Evolutionary conservation across 2,113 vertebrate species (phyloP), one percentile per base, ranked within the genome.

Genomic region (Martes martes): DNA sequence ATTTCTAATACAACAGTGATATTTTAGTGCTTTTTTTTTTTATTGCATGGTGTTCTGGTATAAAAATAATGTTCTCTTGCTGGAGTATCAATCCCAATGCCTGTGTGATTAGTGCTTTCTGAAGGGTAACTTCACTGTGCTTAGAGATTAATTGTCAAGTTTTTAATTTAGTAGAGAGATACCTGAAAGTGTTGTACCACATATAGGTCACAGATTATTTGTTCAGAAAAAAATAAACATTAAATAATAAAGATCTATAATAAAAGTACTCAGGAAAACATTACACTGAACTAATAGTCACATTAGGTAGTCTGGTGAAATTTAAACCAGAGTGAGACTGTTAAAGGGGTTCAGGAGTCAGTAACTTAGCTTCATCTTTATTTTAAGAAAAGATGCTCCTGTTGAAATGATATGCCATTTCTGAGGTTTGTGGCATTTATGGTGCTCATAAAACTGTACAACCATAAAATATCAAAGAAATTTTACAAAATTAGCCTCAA

Each of bases 401-500:
- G 13, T 86, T 80, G 91, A 98, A 97, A 94, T 93, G 42, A 91
- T 95, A 31, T 31, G 4, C n/a, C 76, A 42, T 88, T 71, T 96
- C 57, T 97, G 76, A 88, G 7, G 42, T 91, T 91, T 95, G 55
- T 97, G 91, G 7, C 86, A 89, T 96, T 95, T 98, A 98, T 7
- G 15, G 10, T 24, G 61, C 88, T 97, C 92, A 92, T 90, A 97
- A 98, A 98, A 85, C 65, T 96, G 3, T 73, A 96, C 45, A 47
- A 89, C 65, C 26, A 97, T 76, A 97, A 98, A 98, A 97, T 95
- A 96, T 84, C 33, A 95, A 96, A 96, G 19, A 94, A 73, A 0
- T 96, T 97, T 96, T 96, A 97, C 39, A 97, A 98, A 98, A 97
- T 82, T 11, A 95, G 19, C 28, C 59, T 96, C 94, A 78, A 97